These are phyloP conservation scores for Acipenser transmontanus DNA, from an alignment of 2,797 vertebrate genomes.

Conservation along the genomic window DNA sequence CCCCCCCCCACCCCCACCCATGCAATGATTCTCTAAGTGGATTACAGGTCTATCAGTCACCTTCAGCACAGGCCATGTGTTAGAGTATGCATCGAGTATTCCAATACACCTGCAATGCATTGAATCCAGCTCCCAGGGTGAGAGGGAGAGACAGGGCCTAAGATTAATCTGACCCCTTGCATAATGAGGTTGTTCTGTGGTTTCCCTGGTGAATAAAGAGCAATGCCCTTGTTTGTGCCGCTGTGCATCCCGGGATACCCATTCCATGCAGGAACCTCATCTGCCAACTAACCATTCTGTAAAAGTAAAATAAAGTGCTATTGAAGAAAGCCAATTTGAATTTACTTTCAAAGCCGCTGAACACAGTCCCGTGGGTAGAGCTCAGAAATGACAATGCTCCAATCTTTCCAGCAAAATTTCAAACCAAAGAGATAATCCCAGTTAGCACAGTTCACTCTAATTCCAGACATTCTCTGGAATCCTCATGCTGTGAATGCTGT, in stretches of 20 bases:
- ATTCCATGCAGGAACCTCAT: constrained; percentile 2
- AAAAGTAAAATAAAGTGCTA: background rate
- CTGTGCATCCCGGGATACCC: constrained; percentile 4
- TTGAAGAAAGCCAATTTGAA: constrained; percentile 5
- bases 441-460: constrained; percentile 33
- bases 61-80: constrained; percentile 23
- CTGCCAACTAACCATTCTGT: background rate
- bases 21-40: constrained; percentile 5
- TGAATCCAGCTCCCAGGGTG: constrained; percentile 45
- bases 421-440: constrained; percentile 50
- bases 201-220: constrained; percentile 11
- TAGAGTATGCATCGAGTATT: constrained; percentile 41
- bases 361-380: constrained; percentile 36
- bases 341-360: constrained; percentile 29
- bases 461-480: constrained; percentile 32
- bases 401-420: constrained; percentile 36
- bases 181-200: constrained; percentile 50
- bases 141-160: constrained; percentile 40
- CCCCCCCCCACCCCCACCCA: too few relatives aligned
- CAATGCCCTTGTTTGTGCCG: background rate
- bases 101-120: constrained; percentile 36
- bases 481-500: background rate
- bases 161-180: constrained; percentile 51
- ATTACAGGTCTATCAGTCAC: constrained; percentile 37
- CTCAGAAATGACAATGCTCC: constrained; percentile 43